Conservation (phyloP, 1,140 invertebrate species). For the Nasonia longicornis region DNA sequence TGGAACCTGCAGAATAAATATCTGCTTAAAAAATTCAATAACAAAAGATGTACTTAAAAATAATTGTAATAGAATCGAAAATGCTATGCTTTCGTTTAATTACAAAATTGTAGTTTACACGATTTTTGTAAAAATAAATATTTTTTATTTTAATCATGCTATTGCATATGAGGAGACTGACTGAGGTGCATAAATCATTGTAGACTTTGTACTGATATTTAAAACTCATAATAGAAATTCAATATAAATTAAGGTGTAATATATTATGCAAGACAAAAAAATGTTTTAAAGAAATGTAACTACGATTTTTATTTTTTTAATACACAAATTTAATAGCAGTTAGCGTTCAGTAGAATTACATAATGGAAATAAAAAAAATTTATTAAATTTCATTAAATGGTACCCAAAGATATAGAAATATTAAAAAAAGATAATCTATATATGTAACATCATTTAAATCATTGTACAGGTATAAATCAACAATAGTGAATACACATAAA, state of each 20-base stretch:
- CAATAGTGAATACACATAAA: constrained; percentile 19
- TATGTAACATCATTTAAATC: constrained; percentile 4
- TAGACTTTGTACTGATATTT: background rate
- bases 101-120: no score
- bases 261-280: background rate
- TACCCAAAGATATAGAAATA: constrained; percentile 14
- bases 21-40: background rate
- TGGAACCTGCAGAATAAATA: background rate
- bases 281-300: constrained; percentile 8
- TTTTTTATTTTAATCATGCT: background rate
- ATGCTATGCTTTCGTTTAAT: background rate
- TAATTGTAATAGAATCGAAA: background rate
- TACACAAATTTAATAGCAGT: constrained; percentile 30
- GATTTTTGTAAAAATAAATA: constrained; percentile 23
- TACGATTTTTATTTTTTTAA: constrained; percentile 26
- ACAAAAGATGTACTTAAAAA: background rate
- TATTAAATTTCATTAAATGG: constrained; percentile 17
- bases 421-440: background rate
- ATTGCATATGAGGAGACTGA: background rate
- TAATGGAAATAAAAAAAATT: constrained; percentile 27
- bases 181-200: background rate
- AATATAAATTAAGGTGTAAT: background rate
- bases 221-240: background rate
- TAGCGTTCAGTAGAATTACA: constrained; percentile 26
- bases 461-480: background rate